A percentile compares a stretch with the other conserved stretches of the same genome.
These are phyloP conservation scores for Miniopterus natalensis DNA, from an alignment of 2,113 vertebrate genomes.

Conservation along the genomic window DNA sequence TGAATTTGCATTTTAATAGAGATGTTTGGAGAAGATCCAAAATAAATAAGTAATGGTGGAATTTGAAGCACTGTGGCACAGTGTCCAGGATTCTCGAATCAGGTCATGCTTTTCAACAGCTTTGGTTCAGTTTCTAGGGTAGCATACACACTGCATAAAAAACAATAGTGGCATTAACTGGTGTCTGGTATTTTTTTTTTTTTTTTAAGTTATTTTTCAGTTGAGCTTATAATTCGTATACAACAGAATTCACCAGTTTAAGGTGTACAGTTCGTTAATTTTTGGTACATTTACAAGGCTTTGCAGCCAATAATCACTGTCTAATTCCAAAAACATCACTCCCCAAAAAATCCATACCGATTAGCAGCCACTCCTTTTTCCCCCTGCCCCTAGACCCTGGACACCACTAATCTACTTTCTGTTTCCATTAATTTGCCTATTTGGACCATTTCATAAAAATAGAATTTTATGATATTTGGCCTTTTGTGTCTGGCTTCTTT, in stretches of 20 bases:
- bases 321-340: neutral
- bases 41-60: constrained; percentile 58
- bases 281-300: constrained; percentile 27
- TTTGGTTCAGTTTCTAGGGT: constrained; percentile 53
- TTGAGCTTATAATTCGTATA: neutral
- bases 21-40: constrained; percentile 2
- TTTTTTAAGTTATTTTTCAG: neutral
- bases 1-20: constrained; percentile 47
- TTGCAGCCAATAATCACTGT: neutral
- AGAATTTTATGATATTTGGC: neutral
- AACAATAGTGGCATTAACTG: neutral
- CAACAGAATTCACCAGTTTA: neutral
- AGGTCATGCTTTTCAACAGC: constrained; percentile 55
- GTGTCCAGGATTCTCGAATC: constrained; percentile 14
- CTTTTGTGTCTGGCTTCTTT: constrained; percentile 18
- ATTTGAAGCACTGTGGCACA: neutral
- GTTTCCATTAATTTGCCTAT: neutral
- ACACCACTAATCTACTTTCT: neutral
- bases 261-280: neutral
- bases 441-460: neutral
- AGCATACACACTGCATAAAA: constrained; percentile 37
- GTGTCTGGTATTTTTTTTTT: neutral
- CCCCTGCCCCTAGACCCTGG: neutral
- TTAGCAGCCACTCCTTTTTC: neutral
- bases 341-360: neutral